phyloP scores from a whole-genome alignment of 2,113 vertebrate species.

The Cisticola juncidis region DNA sequence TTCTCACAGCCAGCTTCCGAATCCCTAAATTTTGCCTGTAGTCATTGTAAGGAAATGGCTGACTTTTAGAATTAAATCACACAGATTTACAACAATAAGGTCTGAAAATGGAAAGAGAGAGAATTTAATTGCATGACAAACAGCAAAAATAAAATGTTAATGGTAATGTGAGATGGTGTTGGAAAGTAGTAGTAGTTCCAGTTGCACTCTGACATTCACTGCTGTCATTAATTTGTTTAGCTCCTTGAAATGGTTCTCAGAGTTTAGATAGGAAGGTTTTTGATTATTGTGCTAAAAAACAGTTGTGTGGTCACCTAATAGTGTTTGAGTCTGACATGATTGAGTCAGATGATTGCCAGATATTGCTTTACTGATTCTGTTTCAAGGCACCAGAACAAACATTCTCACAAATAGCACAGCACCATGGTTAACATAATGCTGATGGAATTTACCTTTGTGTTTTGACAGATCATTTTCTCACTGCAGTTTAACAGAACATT shows the following conservation, averaged over 20 bases:
- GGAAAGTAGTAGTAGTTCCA: neutral
- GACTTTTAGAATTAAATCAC: neutral
- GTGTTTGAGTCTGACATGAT: neutral
- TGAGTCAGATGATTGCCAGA: neutral
- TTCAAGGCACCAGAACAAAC: neutral
- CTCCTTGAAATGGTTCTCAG: neutral
- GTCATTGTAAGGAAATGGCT: neutral
- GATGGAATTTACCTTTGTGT: constrained; percentile 6
- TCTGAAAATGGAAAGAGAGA: neutral
- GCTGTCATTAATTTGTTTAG: neutral
- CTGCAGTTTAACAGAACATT: neutral
- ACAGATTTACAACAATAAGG: neutral
- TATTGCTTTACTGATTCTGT: neutral
- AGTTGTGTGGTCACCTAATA: neutral
- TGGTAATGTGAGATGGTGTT: neutral
- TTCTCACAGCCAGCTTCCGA: neutral
- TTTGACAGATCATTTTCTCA: neutral
- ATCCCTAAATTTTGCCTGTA: constrained; percentile 4
- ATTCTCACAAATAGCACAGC: neutral
- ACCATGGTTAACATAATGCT: neutral
- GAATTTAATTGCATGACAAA: neutral
- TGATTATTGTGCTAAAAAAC: neutral
- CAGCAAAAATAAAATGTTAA: neutral
- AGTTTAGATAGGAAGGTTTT: neutral
- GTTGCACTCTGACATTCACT: neutral